Base-by-base conservation (phyloP, 2,888 invertebrate genomes). In the Cheilosia impressa region DNA sequence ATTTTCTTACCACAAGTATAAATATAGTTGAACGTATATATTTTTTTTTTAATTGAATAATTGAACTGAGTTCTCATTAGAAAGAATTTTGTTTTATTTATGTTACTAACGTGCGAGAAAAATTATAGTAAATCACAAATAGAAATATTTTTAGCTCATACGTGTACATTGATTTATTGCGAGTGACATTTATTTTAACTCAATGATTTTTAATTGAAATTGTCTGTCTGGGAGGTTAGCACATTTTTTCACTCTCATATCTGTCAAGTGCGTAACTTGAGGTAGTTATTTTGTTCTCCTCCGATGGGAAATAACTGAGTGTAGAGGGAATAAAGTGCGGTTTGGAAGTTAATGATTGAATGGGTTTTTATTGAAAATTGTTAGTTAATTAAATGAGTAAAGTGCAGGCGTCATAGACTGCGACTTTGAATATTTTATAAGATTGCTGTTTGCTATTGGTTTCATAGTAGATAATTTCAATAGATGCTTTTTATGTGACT, bases 171-270 rank as follows among this genome's bases (percentile, higher is more conserved):
- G 62, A 62, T 68, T 60, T 50, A 80, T 55, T 73, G 22, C 31
- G 15, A 63, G n/a, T 43, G n/a, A 43, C 55, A 66, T 77, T 71
- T 82, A 58, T 76, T 71, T 65, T 71, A 52, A 71, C 73, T 77
- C 82, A 72, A 82, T 77, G 82, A 77, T 15, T 34, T 72, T 68
- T 68, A 72, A 68, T 83, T 83, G 52, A 17, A 60, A 65, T 65
- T 60, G 52, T 62, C 55, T 17, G 47, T 53, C 52, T 53, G 60
- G 60, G 43, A 43, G 38, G 45, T 62, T 53, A 43, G 27, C 22
- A 62, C 24, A 55, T 60, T 27, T 19, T 52, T 47, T 52, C 45
- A 68, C 38, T 60, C 27, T 53, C 7, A 62, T 68, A 27, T 22
- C 50, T 43, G 15, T 47, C 52, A 66, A 66, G 72, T 66, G 58